Evolutionary conservation across 2,888 invertebrate genomes (phyloP).

Genomic region (Oeneis ivallda): DNA sequence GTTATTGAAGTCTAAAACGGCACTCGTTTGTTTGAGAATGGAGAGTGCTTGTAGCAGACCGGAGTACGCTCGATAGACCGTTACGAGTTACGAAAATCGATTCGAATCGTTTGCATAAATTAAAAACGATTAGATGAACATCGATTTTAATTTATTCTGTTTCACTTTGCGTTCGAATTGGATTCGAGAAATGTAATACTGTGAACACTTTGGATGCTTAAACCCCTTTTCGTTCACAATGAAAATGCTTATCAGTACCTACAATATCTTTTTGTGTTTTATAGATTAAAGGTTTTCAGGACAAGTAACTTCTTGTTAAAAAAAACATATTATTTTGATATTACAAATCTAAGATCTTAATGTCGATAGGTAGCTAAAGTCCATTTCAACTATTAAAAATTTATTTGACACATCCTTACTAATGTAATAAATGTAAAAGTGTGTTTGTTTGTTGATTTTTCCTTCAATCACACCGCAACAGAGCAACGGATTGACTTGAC

Average conservation of each 20-base stretch:
- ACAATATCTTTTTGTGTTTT: neutral
- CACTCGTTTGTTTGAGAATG: slow-evolving; percentile 44
- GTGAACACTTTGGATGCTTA: neutral
- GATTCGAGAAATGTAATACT: neutral
- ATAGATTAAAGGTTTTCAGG: no score
- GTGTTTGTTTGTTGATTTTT: no score
- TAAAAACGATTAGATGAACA: slow-evolving; percentile 15
- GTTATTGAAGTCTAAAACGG: slow-evolving; percentile 47
- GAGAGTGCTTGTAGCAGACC: slow-evolving; percentile 36
- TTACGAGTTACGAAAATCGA: slow-evolving; percentile 44
- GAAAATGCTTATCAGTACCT: neutral
- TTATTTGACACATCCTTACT: no score
- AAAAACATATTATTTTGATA: no score
- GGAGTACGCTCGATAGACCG: slow-evolving; percentile 40
- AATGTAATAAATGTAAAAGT: no score
- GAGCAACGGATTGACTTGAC: no score
- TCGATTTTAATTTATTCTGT: slow-evolving; percentile 10
- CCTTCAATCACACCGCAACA: no score
- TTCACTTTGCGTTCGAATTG: neutral
- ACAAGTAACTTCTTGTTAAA: no score
- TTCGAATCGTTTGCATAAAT: slow-evolving; percentile 35
- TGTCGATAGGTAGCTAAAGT: no score
- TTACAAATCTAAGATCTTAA: no score
- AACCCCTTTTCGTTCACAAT: neutral
- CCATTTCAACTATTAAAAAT: no score